Base-by-base conservation (phyloP, 2,888 invertebrate species). In the Heliconius ethilla region DNA sequence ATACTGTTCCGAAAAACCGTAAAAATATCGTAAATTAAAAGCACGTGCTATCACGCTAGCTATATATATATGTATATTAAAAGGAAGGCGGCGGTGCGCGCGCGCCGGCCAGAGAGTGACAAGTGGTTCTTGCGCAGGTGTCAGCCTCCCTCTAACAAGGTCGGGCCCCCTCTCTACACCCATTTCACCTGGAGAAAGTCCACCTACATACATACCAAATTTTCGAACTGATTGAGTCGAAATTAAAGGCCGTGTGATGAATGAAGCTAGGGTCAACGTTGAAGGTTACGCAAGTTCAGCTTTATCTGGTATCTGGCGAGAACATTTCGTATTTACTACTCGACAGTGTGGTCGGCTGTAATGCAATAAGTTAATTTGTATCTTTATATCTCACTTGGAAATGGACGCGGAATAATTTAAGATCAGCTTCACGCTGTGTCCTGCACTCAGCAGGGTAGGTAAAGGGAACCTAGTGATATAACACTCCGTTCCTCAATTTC, bases 191-290 rank as follows among this genome's bases (percentile, higher is more conserved):
- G 87, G 94, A 92, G 94, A 93, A 94, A 94, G 94, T 93, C 92
- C 92, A 89, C 94, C 94, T 94, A 93, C 93, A 93, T 94, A 93
- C 94, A 93, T 94, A 94, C 93, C 92, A 92, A 94, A 93, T 93
- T 90, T 93, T 88, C 91, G 90, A 92, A 90, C 90, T 90, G 92
- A 93, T 93, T 91, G 92, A 91, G 88, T 88, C 87, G 89, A 89
- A 84, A 85, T 85, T 85, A 85, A 85, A 83, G 83, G 82, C 84
- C 81, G 80, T 81, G 81, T 85, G 84, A 85, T 85, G 85, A 85
- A 85, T 85, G 85, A 84, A 84, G 79, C 80, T 81, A 72, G 83
- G 85, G 84, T 85, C 85, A 84, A 77, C 79, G 81, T 78, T 81
- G 84, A 84, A 84, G 85, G 84, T 85, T 85, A 83, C 82, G 69